These are phyloP conservation scores for Gnathonemus longibarbis DNA, from an alignment of 2,113 vertebrate genomes.

Conservation along the genomic window DNA sequence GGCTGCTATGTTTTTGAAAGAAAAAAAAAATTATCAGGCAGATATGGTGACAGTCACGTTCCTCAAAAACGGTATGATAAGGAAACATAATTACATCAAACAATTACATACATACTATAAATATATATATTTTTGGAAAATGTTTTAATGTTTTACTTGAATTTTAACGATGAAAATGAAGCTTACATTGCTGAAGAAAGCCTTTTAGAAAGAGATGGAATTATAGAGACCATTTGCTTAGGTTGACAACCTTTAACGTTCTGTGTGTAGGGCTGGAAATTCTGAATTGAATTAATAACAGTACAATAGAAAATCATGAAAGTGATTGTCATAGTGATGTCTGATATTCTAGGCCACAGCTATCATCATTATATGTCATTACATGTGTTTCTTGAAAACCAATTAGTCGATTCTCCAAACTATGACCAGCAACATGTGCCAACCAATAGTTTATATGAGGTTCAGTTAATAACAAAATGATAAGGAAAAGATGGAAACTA, in stretches of 20 bases:
- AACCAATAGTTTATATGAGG: background rate
- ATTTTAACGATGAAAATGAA: background rate
- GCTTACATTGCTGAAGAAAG: background rate
- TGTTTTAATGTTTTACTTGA: background rate
- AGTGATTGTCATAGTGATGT: background rate
- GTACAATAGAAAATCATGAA: background rate
- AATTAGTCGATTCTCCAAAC: background rate
- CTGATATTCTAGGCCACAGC: background rate
- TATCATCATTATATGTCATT: background rate
- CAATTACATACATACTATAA: background rate
- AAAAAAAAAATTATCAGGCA: background rate
- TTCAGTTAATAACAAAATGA: background rate
- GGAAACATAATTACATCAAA: background rate
- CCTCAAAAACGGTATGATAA: background rate
- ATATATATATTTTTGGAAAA: background rate
- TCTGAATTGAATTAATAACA: background rate
- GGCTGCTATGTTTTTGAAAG: background rate
- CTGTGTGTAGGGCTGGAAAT: background rate
- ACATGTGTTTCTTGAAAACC: background rate
- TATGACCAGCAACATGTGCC: background rate
- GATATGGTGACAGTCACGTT: background rate
- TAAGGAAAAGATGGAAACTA: background rate
- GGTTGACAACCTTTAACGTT: background rate
- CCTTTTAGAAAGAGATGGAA: background rate
- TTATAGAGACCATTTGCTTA: background rate